A percentile compares a stretch with the other conserved stretches of the same genome.
phyloP scores from a whole-genome alignment of 2,888 invertebrate species.

The Ornithoptera priamus region DNA sequence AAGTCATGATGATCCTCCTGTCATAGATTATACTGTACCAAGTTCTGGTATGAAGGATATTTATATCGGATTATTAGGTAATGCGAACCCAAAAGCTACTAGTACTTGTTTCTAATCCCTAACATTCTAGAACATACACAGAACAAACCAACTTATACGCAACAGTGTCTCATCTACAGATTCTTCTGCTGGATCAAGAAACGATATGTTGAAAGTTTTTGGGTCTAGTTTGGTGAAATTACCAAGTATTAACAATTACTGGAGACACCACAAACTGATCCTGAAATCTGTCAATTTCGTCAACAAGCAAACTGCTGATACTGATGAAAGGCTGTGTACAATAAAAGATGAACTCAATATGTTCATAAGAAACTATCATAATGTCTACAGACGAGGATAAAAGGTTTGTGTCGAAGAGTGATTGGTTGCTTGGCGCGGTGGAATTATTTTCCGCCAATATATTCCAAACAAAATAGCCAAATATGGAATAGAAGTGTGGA shows the following conservation, averaged over 20 bases:
- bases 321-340: constrained; percentile 29
- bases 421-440: constrained; percentile 21
- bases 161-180: constrained; percentile 17
- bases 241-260: constrained; percentile 33
- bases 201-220: constrained; percentile 18
- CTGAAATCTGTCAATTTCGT: constrained; percentile 33
- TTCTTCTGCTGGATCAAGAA: constrained; percentile 30
- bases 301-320: constrained; percentile 28
- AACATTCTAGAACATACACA: constrained; percentile 25
- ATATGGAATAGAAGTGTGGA: constrained; percentile 39
- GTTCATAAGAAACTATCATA: constrained; percentile 33
- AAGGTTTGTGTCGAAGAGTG: constrained; percentile 19
- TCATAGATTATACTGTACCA: constrained; percentile 11
- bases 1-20: constrained; percentile 1
- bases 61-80: constrained; percentile 26
- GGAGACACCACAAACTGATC: constrained; percentile 30
- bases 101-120: constrained; percentile 16
- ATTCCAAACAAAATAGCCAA: constrained; percentile 17
- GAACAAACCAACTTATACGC: constrained; percentile 31
- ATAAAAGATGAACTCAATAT: constrained; percentile 30
- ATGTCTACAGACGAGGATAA: constrained; percentile 30
- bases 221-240: constrained; percentile 31
- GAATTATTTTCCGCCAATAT: constrained; percentile 30
- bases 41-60: constrained; percentile 30
- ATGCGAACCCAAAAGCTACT: constrained; percentile 32